Evolutionary conservation across 1,140 invertebrate genomes (phyloP).

Genomic region (Drosophila repletoides): DNA sequence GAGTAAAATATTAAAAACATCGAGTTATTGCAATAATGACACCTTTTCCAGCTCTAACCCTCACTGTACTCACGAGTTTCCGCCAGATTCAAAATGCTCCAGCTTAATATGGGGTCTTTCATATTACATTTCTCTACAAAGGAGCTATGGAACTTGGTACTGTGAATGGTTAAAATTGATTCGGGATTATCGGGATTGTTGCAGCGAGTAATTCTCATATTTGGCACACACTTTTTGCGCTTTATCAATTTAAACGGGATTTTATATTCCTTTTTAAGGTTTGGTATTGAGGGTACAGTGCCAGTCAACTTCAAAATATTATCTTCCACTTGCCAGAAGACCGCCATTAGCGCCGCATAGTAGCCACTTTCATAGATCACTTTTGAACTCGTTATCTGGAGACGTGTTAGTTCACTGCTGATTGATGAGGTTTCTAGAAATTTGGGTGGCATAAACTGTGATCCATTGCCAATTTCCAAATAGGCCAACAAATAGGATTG

Average conservation of each 20-base stretch:
- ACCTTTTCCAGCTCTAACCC: too few species aligned
- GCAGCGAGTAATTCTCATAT: not conserved
- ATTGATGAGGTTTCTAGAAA: not conserved
- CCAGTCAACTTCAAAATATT: not conserved
- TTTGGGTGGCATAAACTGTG: not conserved
- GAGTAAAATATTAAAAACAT: too few species aligned
- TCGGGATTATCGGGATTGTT: not conserved
- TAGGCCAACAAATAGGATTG: conserved; percentile 25
- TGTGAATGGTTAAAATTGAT: not conserved
- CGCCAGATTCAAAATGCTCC: not conserved
- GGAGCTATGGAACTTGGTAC: not conserved
- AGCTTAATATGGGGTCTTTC: not conserved
- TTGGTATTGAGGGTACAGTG: not conserved
- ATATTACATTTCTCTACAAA: not conserved
- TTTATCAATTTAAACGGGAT: not conserved
- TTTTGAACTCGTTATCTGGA: not conserved
- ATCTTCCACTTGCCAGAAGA: conserved; percentile 31
- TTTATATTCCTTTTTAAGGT: not conserved
- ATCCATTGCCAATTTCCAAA: not conserved
- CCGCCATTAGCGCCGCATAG: conserved; percentile 12
- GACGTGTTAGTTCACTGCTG: not conserved
- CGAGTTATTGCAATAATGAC: too few species aligned
- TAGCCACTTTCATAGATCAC: conserved; percentile 27
- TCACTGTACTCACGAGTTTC: not conserved
- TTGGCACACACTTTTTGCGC: not conserved